phyloP scores from a whole-genome alignment of 2,888 invertebrate genomes.

The Napeogenes inachia region DNA sequence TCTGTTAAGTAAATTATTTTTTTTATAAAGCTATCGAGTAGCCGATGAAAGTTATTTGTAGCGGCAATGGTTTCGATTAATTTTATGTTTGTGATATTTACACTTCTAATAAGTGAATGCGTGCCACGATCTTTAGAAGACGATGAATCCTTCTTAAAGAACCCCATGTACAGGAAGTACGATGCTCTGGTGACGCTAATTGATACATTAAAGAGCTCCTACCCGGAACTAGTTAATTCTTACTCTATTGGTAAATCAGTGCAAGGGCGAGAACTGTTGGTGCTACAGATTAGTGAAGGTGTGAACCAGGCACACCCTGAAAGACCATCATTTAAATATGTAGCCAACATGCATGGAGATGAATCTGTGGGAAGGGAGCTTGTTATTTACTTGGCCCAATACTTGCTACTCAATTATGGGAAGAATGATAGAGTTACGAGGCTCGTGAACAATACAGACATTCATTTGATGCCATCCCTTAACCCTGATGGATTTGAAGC shows the following conservation, averaged over 20 bases:
- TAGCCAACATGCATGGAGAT: slow-evolving; percentile 98
- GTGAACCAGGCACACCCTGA: slow-evolving; percentile 73
- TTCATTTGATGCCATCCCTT: slow-evolving; percentile 97
- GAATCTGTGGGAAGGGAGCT: slow-evolving; percentile 92
- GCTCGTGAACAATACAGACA: slow-evolving; percentile 91
- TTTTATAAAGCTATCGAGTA: not conserved
- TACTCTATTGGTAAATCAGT: slow-evolving; percentile 91
- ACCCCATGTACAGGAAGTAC: slow-evolving; percentile 82
- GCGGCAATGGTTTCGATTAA: slow-evolving; percentile 50
- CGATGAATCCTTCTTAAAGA: slow-evolving; percentile 76
- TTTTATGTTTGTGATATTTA: slow-evolving; percentile 55
- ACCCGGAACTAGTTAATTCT: slow-evolving; percentile 83
- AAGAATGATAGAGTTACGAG: slow-evolving; percentile 82
- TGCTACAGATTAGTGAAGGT: slow-evolving; percentile 87
- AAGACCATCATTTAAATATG: slow-evolving; percentile 94
- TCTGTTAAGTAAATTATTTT: slow-evolving; percentile 7
- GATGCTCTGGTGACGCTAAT: slow-evolving; percentile 82
- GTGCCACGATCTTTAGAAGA: slow-evolving; percentile 53
- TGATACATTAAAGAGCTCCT: slow-evolving; percentile 77
- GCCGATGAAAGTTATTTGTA: slow-evolving; percentile 21
- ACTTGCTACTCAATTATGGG: slow-evolving; percentile 87
- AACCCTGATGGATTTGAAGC: slow-evolving; percentile 97
- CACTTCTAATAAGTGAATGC: slow-evolving; percentile 52
- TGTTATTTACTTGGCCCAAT: slow-evolving; percentile 88
- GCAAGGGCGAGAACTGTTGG: slow-evolving; percentile 87